Percentiles rank a stretch among this genome's conserved stretches.
Evolutionary conservation across 2,113 vertebrate genomes (phyloP).

Genomic region (Globicephala melas): DNA sequence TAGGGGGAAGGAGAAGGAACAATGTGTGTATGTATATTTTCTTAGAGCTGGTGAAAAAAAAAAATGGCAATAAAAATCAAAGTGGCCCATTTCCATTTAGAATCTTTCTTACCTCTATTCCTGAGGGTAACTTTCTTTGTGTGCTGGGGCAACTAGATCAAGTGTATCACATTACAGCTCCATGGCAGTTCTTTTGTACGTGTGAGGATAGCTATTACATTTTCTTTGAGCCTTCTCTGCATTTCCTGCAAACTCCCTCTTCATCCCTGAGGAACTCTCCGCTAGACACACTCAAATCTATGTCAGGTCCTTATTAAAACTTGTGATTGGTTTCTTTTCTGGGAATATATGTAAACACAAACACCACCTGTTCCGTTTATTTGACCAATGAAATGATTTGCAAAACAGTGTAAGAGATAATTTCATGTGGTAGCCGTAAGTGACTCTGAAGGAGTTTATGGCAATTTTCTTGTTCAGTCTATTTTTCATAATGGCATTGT

Average conservation of each 20-base stretch:
- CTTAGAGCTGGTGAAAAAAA: neutral
- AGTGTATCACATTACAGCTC: neutral
- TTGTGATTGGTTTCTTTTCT: neutral
- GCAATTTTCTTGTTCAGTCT: neutral
- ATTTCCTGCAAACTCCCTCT: neutral
- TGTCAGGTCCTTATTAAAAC: neutral
- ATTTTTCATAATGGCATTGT: neutral
- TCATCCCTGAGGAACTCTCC: neutral
- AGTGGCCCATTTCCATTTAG: neutral
- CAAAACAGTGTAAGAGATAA: neutral
- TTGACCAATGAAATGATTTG: neutral
- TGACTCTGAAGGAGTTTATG: neutral
- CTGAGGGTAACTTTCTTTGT: neutral
- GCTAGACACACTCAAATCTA: neutral
- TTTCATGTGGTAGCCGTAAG: neutral
- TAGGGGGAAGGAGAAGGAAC: neutral
- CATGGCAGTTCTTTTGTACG: neutral
- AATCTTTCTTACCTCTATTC: neutral
- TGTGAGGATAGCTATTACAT: neutral
- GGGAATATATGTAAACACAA: neutral
- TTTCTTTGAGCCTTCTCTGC: neutral
- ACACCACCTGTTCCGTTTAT: neutral
- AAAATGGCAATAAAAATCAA: neutral
- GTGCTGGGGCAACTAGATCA: neutral
- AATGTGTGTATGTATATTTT: neutral